Evolutionary conservation across 2,888 invertebrate genomes (phyloP), one percentile per base, ranked within the genome.

Genomic region (Ophraella communa): DNA sequence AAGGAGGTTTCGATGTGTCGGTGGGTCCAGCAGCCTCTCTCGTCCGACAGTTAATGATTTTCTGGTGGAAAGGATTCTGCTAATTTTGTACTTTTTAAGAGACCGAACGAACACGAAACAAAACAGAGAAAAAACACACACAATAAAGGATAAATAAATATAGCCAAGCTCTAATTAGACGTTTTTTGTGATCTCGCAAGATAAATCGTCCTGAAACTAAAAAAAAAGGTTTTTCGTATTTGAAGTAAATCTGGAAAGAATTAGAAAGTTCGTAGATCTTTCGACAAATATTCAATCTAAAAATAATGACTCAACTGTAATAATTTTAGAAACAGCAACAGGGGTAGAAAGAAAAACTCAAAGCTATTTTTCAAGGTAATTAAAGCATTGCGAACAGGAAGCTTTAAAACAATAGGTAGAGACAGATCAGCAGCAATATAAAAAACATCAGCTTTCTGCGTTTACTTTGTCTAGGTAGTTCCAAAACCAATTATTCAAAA

Each of bases 31-130:
- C 20, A 30, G 30, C 20, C 14, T 53, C n/a, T n/a, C n/a, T n/a
- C n/a, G n/a, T n/a, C n/a, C 45, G 69, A 65, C 69, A 60, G 60
- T 63, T 63, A 66, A 66, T 64, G 69, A 66, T 65, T 69, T 69
- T 66, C 62, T 65, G 65, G 62, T 53, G 66, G 20, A 39, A 39
- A 49, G 62, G 39, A 58, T 69, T 61, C 56, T 59, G 62, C 66
- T 57, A 62, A 58, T 68, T 68, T 62, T 51, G 39, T 51, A 56
- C 60, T 61, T 61, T 59, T 59, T 17, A 23, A 42, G n/a, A n/a
- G 55, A 49, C 14, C 30, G 52, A 49, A 59, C n/a, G n/a, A n/a
- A n/a, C n/a, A n/a, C n/a, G n/a, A 64, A 62, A 61, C 49, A 45
- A 56, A 56, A 42, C n/a, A 42, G 23, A 17, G n/a, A n/a, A n/a